A percentile compares a stretch with the other conserved stretches of the same genome.
These are phyloP conservation scores for Diploptera punctata DNA, from an alignment of 2,888 invertebrate species.

Conservation along the genomic window DNA sequence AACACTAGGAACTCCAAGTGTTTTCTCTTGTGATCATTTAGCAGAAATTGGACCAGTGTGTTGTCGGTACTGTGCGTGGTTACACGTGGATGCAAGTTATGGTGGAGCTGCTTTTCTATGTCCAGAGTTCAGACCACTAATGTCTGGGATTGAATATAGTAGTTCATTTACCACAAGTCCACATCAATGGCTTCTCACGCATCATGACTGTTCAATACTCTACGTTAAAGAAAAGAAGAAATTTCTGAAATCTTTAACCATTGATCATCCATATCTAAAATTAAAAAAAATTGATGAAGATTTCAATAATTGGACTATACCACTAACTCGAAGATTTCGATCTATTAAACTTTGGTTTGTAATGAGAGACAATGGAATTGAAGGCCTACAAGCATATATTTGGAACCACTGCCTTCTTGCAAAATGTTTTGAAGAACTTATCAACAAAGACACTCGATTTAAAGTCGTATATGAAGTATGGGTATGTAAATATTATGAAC, in stretches of 20 bases:
- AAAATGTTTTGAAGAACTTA: slow-evolving; percentile 72
- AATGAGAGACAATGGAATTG: slow-evolving; percentile 79
- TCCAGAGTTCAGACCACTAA: slow-evolving; percentile 58
- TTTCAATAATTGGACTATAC: slow-evolving; percentile 81
- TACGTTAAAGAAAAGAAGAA: slow-evolving; percentile 60
- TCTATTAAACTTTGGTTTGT: slow-evolving; percentile 91
- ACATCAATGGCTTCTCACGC: slow-evolving; percentile 85
- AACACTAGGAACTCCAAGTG: slow-evolving; percentile 83
- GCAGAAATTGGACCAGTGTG: slow-evolving; percentile 76
- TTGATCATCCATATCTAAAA: background rate
- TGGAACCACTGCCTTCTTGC: slow-evolving; percentile 81
- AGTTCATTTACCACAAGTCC: slow-evolving; percentile 89
- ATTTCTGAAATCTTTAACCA: background rate
- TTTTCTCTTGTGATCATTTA: slow-evolving; percentile 83
- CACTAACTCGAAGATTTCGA: slow-evolving; percentile 82
- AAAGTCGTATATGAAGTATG: slow-evolving; percentile 77
- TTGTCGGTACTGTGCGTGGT: slow-evolving; percentile 77
- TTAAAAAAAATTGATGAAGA: background rate
- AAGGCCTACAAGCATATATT: slow-evolving; percentile 82
- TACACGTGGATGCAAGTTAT: slow-evolving; percentile 96
- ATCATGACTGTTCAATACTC: slow-evolving; percentile 84
- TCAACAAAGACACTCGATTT: slow-evolving; percentile 71
- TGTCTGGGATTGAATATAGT: slow-evolving; percentile 73
- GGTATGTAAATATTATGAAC: slow-evolving; percentile 55
- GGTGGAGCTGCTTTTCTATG: slow-evolving; percentile 63